Conservation (phyloP, 2,888 invertebrate species). For the Melipona beecheii region DNA sequence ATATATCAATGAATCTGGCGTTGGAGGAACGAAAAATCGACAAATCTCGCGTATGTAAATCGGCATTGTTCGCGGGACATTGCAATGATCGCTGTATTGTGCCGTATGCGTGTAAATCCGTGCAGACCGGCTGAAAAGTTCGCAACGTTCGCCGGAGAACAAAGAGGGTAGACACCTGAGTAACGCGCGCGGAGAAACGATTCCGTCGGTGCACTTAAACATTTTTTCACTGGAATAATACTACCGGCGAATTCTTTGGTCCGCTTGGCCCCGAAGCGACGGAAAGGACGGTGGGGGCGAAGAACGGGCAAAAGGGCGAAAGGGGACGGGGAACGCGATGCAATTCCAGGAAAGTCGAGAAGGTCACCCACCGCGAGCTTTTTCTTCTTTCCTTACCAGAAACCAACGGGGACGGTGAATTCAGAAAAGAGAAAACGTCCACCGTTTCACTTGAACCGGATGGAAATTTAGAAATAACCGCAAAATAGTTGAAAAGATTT, state of each 20-base stretch:
- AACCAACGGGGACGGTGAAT: conserved; percentile 50
- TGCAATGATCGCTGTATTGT: conserved; percentile 57
- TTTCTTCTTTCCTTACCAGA: conserved; percentile 35
- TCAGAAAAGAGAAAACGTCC: background rate
- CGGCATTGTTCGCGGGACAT: conserved; percentile 50
- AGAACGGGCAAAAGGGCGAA: conserved; percentile 52
- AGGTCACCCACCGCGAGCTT: conserved; percentile 40
- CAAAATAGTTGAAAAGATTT: no score
- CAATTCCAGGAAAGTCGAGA: conserved; percentile 65
- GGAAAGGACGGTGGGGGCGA: conserved; percentile 28
- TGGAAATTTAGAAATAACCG: no score
- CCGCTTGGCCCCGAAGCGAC: conserved; percentile 14
- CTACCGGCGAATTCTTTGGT: conserved; percentile 55
- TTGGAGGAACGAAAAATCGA: conserved; percentile 26
- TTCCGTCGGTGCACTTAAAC: conserved; percentile 51
- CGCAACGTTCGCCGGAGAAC: conserved; percentile 46
- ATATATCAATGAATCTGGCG: background rate
- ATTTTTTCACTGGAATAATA: conserved; percentile 59
- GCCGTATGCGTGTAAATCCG: conserved; percentile 50
- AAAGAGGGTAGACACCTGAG: conserved; percentile 61
- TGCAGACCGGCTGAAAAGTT: conserved; percentile 42
- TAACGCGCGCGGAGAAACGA: conserved; percentile 39
- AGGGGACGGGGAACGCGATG: conserved; percentile 38
- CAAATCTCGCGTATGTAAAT: conserved; percentile 48
- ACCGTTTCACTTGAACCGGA: no score